A percentile compares a stretch with the other conserved stretches of the same genome.
These are phyloP conservation scores for Thera britannica DNA, from an alignment of 2,888 invertebrate species.

Conservation along the genomic window DNA sequence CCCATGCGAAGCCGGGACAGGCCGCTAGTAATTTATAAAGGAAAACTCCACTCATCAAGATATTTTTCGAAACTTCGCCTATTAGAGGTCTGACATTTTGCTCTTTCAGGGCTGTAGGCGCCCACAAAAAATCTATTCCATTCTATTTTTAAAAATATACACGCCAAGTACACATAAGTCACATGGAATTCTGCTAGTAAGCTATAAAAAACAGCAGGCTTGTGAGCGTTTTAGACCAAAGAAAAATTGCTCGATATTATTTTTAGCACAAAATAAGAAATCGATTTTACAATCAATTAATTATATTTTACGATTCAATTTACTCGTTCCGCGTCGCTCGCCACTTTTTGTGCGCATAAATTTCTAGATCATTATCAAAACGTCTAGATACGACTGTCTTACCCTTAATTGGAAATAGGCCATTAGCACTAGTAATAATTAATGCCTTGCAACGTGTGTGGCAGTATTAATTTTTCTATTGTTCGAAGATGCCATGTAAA, in stretches of 20 bases:
- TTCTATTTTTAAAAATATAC: too few species aligned
- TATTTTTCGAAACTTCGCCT: too few species aligned
- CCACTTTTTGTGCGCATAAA: slow-evolving; percentile 52
- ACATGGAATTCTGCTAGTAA: not conserved
- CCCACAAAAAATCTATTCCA: too few species aligned
- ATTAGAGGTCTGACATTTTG: too few species aligned
- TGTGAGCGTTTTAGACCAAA: not conserved
- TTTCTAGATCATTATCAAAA: slow-evolving; percentile 59
- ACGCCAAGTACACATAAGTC: too few species aligned
- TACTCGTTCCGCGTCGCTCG: slow-evolving; percentile 58
- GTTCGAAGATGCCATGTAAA: too few species aligned
- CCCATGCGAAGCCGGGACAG: too few species aligned
- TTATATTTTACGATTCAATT: slow-evolving; percentile 38
- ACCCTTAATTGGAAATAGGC: slow-evolving; percentile 64
- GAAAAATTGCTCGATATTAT: slow-evolving; percentile 3
- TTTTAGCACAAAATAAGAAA: not conserved
- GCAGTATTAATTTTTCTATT: slow-evolving; percentile 20
- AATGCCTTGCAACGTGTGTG: slow-evolving; percentile 36
- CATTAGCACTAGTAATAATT: slow-evolving; percentile 64
- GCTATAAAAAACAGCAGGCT: not conserved
- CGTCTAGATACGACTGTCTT: slow-evolving; percentile 44
- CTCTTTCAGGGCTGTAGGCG: too few species aligned
- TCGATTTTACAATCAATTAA: slow-evolving; percentile 28
- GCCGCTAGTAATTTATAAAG: too few species aligned
- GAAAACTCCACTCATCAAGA: too few species aligned